phyloP scores from a whole-genome alignment of 2,888 invertebrate genomes.

The Cataglyphis livida region DNA sequence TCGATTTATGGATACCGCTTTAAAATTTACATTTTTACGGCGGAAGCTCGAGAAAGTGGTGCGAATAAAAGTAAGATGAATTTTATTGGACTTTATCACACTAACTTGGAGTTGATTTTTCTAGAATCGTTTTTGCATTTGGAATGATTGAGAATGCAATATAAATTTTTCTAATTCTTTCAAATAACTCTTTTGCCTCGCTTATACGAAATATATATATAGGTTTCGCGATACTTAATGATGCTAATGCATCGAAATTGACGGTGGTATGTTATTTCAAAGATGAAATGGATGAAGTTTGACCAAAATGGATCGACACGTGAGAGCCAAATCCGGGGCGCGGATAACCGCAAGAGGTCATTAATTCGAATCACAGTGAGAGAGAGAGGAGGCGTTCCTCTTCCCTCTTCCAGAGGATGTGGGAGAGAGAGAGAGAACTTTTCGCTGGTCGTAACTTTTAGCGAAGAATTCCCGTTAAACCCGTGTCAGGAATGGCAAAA shows the following conservation, averaged over 20 bases:
- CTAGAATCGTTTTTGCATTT: background rate
- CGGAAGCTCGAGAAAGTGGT: background rate
- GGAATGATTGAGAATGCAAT: background rate
- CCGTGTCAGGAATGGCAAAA: constrained; percentile 39
- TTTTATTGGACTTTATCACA: background rate
- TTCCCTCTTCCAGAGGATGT: background rate
- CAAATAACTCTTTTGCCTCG: background rate
- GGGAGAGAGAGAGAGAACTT: background rate
- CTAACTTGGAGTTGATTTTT: background rate
- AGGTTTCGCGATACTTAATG: background rate
- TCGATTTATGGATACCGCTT: background rate
- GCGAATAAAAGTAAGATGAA: background rate
- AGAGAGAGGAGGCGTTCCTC: constrained; percentile 8
- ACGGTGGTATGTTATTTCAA: constrained; percentile 6
- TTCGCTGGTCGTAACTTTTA: constrained; percentile 46
- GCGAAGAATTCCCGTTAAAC: constrained; percentile 58
- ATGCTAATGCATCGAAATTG: background rate
- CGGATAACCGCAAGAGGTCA: constrained; percentile 34
- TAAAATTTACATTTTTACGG: background rate
- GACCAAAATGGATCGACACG: constrained; percentile 7
- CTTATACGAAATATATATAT: background rate
- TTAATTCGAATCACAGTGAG: constrained; percentile 43
- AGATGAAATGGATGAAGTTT: constrained; percentile 4
- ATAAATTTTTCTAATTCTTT: background rate
- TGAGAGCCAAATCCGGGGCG: background rate